Evolutionary conservation across 2,888 invertebrate genomes (phyloP), one percentile per base, ranked within the genome.

Genomic region (Autographa gamma): DNA sequence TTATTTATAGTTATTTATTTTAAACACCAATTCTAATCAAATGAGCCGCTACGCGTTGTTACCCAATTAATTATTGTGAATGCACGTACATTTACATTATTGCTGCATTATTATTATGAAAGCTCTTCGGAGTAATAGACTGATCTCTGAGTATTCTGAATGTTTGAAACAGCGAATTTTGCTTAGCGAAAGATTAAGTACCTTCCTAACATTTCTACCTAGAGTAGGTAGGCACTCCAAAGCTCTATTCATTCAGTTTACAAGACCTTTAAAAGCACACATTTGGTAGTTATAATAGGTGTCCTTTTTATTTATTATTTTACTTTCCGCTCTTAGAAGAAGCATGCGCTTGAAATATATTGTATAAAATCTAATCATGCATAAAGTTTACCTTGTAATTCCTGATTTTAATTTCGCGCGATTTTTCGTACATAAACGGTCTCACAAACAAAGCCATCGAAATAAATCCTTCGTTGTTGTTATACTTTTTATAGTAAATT

Each of bases 181-280:
- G 79, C 79, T 60, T 63, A 61, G 85, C 85, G 85, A 82, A 79
- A 72, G 69, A 48, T 48, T 34, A 34, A 9, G 34, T 38, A 38
- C 38, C 38, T 38, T 11, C 38, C 11, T 43, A 43, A 43, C 43
- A 43, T 43, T 43, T 41, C 16, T 1, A 38, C 38, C 2, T 16
- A 4, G 6, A n/a, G 25, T 48, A n/a, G n/a, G n/a, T n/a, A 43
- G 43, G 2, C 3, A 16, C 43, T 48, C 48, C 6, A 48, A 48
- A 48, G 48, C 16, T 7, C 16, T n/a, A 5, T 48, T 43, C 16
- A 43, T 43, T 43, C 43, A 14, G 34, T 41, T 41, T 4, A 41
- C 11, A 9, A 43, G 43, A 43, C 5, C 34, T 34, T 7, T 34
- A 34, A 34, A 34, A 34, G 7, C 34, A 34, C 6, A 34, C 8